Percentiles rank a stretch among this genome's conserved stretches.
These are phyloP conservation scores for Drosophila chauvacae DNA, from an alignment of 1,140 invertebrate genomes.

Conservation along the genomic window DNA sequence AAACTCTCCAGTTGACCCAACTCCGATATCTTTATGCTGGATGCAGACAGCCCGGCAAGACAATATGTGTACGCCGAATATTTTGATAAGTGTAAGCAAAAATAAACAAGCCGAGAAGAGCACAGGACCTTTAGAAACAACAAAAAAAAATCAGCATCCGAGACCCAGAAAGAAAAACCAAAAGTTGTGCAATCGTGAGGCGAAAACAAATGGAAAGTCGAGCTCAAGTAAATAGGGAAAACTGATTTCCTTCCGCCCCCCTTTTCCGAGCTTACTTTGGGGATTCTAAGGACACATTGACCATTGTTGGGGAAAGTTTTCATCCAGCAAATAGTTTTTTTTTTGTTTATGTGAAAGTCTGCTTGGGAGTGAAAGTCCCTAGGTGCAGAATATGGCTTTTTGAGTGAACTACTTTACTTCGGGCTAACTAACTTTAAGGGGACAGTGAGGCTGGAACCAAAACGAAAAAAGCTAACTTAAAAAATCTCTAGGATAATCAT, in stretches of 20 bases:
- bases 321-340: constrained; percentile 31
- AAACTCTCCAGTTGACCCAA: constrained; percentile 34
- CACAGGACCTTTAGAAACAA: constrained; percentile 3
- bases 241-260: constrained; percentile 27
- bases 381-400: constrained; percentile 60
- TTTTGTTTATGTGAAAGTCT: constrained; percentile 6
- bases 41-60: constrained; percentile 55
- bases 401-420: constrained; percentile 69
- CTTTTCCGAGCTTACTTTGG: background rate
- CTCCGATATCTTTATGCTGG: constrained; percentile 69
- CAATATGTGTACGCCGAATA: constrained; percentile 77
- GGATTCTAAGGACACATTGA: constrained; percentile 47
- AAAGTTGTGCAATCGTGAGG: constrained; percentile 51
- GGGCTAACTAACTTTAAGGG: constrained; percentile 9
- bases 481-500: background rate
- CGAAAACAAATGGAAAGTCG: constrained; percentile 51
- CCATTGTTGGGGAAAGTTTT: constrained; percentile 57
- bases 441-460: background rate
- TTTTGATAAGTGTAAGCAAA: constrained; percentile 82
- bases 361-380: constrained; percentile 14
- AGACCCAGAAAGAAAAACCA: constrained; percentile 29
- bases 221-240: constrained; percentile 37
- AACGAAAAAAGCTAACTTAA: too few species aligned
- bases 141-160: constrained; percentile 38
- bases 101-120: constrained; percentile 76